A percentile compares a stretch with the other conserved stretches of the same genome.
These are phyloP conservation scores for Helicolenus hilgendorfi DNA, from an alignment of 2,797 vertebrate genomes.

Conservation along the genomic window DNA sequence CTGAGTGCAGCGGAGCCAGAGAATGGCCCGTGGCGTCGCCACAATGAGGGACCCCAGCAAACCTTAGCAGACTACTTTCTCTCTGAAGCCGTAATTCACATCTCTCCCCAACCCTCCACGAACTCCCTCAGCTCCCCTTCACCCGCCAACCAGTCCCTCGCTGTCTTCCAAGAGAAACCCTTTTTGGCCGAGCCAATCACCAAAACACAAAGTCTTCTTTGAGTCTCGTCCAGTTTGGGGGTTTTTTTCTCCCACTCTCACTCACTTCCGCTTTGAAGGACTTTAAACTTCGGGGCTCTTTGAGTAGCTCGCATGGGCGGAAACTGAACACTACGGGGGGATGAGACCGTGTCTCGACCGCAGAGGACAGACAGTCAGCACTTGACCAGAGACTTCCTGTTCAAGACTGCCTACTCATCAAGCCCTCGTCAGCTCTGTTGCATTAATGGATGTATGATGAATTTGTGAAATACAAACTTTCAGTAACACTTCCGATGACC, in stretches of 20 bases:
- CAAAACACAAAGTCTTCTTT: conserved; percentile 95
- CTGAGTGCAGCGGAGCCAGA: conserved; percentile 88
- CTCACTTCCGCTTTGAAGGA: conserved; percentile 94
- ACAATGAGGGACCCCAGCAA: conserved; percentile 82
- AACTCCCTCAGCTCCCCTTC: conserved; percentile 56
- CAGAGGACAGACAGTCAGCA: conserved; percentile 45
- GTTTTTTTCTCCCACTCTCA: conserved; percentile 46
- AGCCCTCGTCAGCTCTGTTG: neutral
- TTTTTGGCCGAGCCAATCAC: conserved; percentile 74
- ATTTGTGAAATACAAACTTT: neutral
- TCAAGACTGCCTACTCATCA: conserved; percentile 34
- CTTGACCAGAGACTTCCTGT: conserved; percentile 48
- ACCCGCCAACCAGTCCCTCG: conserved; percentile 62
- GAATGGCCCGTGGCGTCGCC: conserved; percentile 88
- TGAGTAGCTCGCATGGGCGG: conserved; percentile 89
- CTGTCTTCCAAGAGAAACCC: conserved; percentile 82
- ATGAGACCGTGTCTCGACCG: conserved; percentile 47
- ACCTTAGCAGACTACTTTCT: conserved; percentile 79
- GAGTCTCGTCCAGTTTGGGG: conserved; percentile 87
- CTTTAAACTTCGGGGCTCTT: conserved; percentile 93
- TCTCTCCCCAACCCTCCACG: conserved; percentile 73
- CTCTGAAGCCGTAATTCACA: conserved; percentile 91
- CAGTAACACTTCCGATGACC: neutral
- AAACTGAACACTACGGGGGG: conserved; percentile 67
- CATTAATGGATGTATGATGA: conserved; percentile 21